Percentiles rank a stretch among this genome's conserved stretches.
Conservation (phyloP, 1,140 invertebrate genomes). For the Eufriesea mexicana region DNA sequence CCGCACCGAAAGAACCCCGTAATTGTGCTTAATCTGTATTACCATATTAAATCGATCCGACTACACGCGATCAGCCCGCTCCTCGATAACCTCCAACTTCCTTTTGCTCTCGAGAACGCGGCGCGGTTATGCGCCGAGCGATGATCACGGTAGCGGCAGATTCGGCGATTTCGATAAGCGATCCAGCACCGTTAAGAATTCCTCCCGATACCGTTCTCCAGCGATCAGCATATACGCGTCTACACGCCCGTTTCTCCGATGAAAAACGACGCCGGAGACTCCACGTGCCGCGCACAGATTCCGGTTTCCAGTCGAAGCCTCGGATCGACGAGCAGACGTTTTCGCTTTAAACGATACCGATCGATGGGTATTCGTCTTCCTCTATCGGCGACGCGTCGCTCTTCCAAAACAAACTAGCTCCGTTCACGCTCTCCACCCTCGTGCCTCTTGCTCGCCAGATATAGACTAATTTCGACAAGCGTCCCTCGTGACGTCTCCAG, state of each 20-base stretch:
- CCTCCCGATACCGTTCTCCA: too few species aligned
- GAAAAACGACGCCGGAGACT: too few species aligned
- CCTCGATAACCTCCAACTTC: too few species aligned
- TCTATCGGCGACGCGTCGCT: conserved; percentile 45
- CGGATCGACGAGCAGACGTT: not conserved
- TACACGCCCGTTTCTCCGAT: too few species aligned
- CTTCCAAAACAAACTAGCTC: conserved; percentile 46
- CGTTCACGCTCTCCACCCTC: conserved; percentile 33
- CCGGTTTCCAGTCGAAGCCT: not conserved
- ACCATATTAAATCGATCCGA: conserved; percentile 40
- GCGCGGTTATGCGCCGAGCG: too few species aligned
- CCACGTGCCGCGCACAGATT: too few species aligned
- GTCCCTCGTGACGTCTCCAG: conserved; percentile 72
- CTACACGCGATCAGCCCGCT: too few species aligned
- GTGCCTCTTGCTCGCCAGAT: conserved; percentile 64
- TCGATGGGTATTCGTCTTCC: conserved; percentile 50
- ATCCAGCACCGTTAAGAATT: too few species aligned
- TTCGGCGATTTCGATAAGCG: too few species aligned
- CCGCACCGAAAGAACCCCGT: conserved; percentile 18
- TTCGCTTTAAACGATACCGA: not conserved
- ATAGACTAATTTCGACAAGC: conserved; percentile 78
- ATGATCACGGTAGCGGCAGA: too few species aligned
- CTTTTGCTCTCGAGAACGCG: too few species aligned
- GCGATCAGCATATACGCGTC: too few species aligned
- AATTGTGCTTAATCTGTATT: conserved; percentile 22